phyloP scores from a whole-genome alignment of 2,797 vertebrate species.

The Anolis apletophallus region DNA sequence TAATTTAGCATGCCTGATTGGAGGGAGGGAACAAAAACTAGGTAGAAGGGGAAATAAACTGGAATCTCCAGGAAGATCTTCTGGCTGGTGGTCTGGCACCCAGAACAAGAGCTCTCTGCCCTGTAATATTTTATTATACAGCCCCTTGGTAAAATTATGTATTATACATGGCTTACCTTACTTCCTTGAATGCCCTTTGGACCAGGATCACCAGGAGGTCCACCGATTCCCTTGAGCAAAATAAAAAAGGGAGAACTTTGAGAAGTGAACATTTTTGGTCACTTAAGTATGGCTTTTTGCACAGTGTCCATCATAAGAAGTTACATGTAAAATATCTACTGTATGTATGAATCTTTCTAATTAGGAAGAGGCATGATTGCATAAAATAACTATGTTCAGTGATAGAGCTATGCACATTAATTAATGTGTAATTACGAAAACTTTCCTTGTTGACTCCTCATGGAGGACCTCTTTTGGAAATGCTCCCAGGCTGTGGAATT shows the following conservation, averaged over 20 bases:
- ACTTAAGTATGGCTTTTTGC: constrained; percentile 23
- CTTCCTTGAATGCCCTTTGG: constrained; percentile 83
- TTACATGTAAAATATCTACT: neutral
- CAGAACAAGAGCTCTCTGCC: neutral
- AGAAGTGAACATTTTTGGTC: too few species aligned
- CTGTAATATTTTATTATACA: neutral
- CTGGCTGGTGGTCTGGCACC: too few species aligned
- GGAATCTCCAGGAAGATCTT: neutral
- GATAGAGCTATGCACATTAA: too few species aligned
- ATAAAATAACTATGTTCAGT: neutral
- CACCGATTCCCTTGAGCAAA: constrained; percentile 80
- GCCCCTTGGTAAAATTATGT: neutral
- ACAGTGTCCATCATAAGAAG: neutral
- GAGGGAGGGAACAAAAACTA: fast-evolving
- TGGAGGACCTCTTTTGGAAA: too few species aligned
- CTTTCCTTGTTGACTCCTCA: too few species aligned
- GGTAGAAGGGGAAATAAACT: neutral
- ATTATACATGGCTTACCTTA: constrained; percentile 81
- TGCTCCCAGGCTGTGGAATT: too few species aligned
- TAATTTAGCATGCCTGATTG: neutral
- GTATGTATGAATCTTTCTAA: neutral
- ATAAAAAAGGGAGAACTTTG: constrained; percentile 60
- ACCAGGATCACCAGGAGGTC: constrained; percentile 85
- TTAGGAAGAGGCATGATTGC: neutral
- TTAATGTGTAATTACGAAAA: too few species aligned